phyloP scores from a whole-genome alignment of 2,113 vertebrate species.

The Sylvia atricapilla region DNA sequence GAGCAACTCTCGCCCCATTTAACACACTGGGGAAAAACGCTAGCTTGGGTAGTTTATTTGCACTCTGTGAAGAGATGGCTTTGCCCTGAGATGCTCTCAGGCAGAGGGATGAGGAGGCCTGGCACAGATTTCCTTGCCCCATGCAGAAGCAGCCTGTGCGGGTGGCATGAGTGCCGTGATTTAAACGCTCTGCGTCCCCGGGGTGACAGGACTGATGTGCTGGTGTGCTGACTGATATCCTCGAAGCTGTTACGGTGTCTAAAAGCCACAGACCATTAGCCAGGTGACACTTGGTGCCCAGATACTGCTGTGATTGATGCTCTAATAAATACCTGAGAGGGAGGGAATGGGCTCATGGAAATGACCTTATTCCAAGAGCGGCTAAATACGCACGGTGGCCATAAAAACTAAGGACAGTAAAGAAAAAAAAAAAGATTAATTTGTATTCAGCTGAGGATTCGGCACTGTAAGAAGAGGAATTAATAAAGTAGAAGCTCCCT shows the following conservation, averaged over 20 bases:
- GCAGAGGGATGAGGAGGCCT: background rate
- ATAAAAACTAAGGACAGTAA: background rate
- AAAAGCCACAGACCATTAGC: background rate
- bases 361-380: background rate
- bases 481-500: background rate
- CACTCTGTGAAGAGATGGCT: background rate
- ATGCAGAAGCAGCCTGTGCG: background rate
- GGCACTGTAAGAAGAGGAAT: background rate
- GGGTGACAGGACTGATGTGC: background rate
- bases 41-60: background rate
- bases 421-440: background rate
- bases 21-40: background rate
- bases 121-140: background rate
- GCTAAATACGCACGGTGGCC: background rate
- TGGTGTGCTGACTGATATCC: background rate
- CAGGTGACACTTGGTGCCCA: background rate
- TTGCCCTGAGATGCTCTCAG: rapidly evolving
- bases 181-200: background rate
- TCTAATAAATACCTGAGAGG: background rate
- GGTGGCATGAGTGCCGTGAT: background rate
- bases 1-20: background rate
- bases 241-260: background rate
- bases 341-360: background rate
- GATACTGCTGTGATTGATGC: background rate
- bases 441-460: background rate